A percentile compares a stretch with the other conserved stretches of the same genome.
phyloP scores from a whole-genome alignment of 1,140 invertebrate species.

The Eciton burchellii region DNA sequence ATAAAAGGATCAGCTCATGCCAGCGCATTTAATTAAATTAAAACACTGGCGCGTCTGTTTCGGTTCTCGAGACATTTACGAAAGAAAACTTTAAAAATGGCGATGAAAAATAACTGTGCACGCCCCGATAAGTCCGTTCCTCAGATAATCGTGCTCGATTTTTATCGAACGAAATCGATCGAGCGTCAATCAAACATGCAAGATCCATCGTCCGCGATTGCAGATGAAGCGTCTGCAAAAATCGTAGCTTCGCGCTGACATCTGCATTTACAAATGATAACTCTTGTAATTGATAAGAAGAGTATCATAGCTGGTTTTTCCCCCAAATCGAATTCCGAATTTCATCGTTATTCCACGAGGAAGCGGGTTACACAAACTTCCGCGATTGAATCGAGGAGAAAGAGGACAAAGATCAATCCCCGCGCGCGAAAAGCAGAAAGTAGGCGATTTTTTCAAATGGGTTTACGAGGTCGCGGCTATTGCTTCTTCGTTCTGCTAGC shows the following conservation, averaged over 20 bases:
- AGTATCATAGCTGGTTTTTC: not conserved
- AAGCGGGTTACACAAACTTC: slow-evolving; percentile 1
- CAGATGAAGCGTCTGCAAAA: not conserved
- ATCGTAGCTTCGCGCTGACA: not conserved
- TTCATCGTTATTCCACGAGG: not conserved
- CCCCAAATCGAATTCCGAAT: not conserved
- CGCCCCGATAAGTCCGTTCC: not conserved
- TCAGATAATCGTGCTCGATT: not conserved
- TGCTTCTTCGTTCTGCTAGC: not conserved
- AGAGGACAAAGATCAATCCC: slow-evolving; percentile 27
- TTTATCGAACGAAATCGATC: slow-evolving; percentile 4
- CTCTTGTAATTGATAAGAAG: slow-evolving; percentile 1
- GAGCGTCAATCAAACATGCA: not conserved
- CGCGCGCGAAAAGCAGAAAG: slow-evolving; percentile 18
- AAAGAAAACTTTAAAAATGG: not conserved
- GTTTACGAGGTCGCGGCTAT: slow-evolving; percentile 24
- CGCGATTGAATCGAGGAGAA: not conserved
- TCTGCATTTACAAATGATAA: slow-evolving; percentile 7
- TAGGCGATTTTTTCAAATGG: slow-evolving; percentile 32
- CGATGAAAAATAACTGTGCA: no score
- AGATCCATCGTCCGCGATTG: not conserved
- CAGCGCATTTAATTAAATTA: slow-evolving; percentile 27
- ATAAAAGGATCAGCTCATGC: slow-evolving; percentile 15
- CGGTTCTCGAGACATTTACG: not conserved
- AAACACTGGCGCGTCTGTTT: not conserved